Percentiles rank a stretch among this genome's conserved stretches.
phyloP scores from a whole-genome alignment of 2,113 vertebrate genomes.

The Todiramphus chloris region DNA sequence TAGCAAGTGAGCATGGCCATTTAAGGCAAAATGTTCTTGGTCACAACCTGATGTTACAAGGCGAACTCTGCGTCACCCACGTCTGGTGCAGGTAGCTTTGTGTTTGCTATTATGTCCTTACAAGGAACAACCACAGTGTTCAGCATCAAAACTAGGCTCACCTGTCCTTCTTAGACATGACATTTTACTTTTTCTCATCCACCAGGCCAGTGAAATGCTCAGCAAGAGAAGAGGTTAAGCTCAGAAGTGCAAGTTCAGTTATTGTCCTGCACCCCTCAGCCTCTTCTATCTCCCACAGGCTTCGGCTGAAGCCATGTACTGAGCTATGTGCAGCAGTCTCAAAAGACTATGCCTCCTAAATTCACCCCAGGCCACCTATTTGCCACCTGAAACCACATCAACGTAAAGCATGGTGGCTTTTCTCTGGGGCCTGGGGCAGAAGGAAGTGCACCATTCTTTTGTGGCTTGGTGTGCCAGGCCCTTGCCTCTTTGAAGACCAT shows the following conservation, averaged over 20 bases:
- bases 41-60: not conserved
- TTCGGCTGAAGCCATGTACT: not conserved
- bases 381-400: not conserved
- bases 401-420: not conserved
- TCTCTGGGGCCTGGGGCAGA: not conserved
- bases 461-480: not conserved
- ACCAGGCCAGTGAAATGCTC: not conserved
- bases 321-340: not conserved
- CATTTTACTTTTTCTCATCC: not conserved
- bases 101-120: not conserved
- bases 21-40: not conserved
- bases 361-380: not conserved
- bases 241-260: not conserved
- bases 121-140: not conserved
- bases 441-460: not conserved
- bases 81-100: not conserved
- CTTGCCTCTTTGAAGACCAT: not conserved
- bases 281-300: not conserved
- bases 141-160: not conserved
- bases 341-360: not conserved
- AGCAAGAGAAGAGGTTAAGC: not conserved
- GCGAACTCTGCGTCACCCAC: not conserved
- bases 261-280: not conserved
- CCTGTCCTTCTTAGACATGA: not conserved
- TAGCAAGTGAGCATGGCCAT: not conserved